Conservation (phyloP, 2,888 invertebrate species). For the Stegana nigrithorax region DNA sequence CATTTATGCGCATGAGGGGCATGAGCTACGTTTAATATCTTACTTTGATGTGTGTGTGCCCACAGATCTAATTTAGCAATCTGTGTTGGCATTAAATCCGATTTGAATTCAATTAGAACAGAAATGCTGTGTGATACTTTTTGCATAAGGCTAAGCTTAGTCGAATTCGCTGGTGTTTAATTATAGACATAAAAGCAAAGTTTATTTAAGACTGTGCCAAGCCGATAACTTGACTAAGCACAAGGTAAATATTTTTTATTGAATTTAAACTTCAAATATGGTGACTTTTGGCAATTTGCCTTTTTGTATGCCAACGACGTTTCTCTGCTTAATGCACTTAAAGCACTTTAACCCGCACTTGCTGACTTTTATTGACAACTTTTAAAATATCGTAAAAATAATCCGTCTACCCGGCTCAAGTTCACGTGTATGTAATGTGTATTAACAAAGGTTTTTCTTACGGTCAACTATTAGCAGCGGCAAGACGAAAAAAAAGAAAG, state of each 20-base stretch:
- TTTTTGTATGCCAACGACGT: neutral
- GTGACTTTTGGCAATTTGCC: neutral
- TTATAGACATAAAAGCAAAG: too few species aligned
- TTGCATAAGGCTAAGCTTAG: too few species aligned
- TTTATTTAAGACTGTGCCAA: too few species aligned
- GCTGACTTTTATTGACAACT: slow-evolving; percentile 3
- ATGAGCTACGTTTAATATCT: neutral
- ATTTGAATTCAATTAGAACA: slow-evolving; percentile 42
- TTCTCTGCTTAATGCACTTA: neutral
- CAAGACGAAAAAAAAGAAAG: too few species aligned
- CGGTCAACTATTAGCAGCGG: too few species aligned
- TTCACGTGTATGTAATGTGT: too few species aligned
- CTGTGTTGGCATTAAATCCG: slow-evolving; percentile 37
- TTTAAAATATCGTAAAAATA: too few species aligned
- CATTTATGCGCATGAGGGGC: slow-evolving; percentile 21
- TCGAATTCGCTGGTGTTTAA: too few species aligned
- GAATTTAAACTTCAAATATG: neutral
- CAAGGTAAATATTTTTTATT: neutral
- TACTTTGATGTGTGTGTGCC: slow-evolving; percentile 10
- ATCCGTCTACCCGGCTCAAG: neutral
- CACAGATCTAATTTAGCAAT: slow-evolving; percentile 31
- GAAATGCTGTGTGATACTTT: too few species aligned
- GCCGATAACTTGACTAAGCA: neutral
- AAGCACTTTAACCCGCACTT: neutral
- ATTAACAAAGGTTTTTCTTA: too few species aligned